Base-by-base conservation (phyloP, 1,140 invertebrate genomes). In the Pararge aegeria region DNA sequence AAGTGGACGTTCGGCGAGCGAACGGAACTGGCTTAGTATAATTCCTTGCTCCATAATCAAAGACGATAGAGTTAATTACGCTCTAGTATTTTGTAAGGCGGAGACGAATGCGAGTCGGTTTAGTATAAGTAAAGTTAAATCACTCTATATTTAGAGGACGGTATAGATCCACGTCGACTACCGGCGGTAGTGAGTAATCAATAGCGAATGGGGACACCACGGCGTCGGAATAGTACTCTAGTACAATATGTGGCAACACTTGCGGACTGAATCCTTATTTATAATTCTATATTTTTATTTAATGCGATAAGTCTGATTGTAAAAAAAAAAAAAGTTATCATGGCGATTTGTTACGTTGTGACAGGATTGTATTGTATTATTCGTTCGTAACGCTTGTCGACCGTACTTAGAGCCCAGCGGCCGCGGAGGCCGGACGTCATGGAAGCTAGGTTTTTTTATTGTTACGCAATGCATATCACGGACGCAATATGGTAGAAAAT, bases 401-500 rank as follows among this genome's bases (percentile, higher is more conserved):
- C 29, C 74, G 84, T 84, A 87, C 80, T 88, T 84, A 87, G 76
- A 74, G 75, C 75, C 63, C 70, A 66, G 61, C 52, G 71, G 70
- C 58, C 44, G 29, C 63, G 55, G 75, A 46, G 70, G 68, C 74
- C 73, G 75, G 76, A 34, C n/a, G 83, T 80, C 85, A 83, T 81
- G 73, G 80, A 84, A 86, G 86, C 86, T 89, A 89, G 75, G 81
- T 89, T 89, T 89, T 89, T 87, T 89, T 87, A 87, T 87, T 87
- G 86, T 89, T 89, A 89, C 86, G 86, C 86, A 80, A 89, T 89
- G 86, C 86, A 87, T 89, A 89, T 89, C 86, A 87, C 80, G 82
- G 76, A 89, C 87, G 87, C 87, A 89, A 89, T 89, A 89, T 87
- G 87, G 80, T 89, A 89, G 87, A 80, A 86, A 87, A 89, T 89